Evolutionary conservation across 2,113 vertebrate genomes (phyloP), one percentile per base, ranked within the genome.

Genomic region (Pan paniscus): DNA sequence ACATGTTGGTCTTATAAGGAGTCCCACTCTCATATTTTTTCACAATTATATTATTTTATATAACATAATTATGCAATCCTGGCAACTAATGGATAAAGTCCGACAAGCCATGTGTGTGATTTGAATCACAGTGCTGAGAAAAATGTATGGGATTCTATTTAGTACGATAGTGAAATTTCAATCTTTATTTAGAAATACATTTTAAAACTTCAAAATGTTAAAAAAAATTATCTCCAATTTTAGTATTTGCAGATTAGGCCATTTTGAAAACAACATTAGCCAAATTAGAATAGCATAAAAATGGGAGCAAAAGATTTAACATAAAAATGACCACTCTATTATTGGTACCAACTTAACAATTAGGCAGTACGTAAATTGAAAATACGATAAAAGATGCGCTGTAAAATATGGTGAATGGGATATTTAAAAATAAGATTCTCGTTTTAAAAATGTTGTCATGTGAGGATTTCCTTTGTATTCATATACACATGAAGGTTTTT

Each of bases 31-130:
- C 30, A 89, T 38, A 57, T 52, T 55, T 93, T 80, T 40, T 48
- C 43, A 93, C 25, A 83, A 83, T 89, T 55, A 76, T 50, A 91
- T 73, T 67, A 27, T 68, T 79, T 87, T 83, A 94, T 83, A 86
- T 85, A 64, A 75, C 8, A 6, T 70, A 25, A 93, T 87, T 89
- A 94, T 13, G 0, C 6, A 90, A 73, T 43, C 12, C 48, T 95
- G 79, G 46, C 6, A 84, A 84, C 9, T n/a, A 73, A 25, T 50
- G 5, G n/a, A 81, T 40, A 89, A 7, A 67, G 68, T 76, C 25
- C 48, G 7, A 93, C 0, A 6, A 73, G 23, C 13, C 3, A 30
- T 30, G 6, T 80, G 64, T 88, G 17, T 90, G 48, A 90, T 73
- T 87, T 92, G 12, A 93, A n/a, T 93, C 25, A 93, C 2, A 55